Evolutionary conservation across 2,888 invertebrate species (phyloP).

Genomic region (Malachius bipustulatus): DNA sequence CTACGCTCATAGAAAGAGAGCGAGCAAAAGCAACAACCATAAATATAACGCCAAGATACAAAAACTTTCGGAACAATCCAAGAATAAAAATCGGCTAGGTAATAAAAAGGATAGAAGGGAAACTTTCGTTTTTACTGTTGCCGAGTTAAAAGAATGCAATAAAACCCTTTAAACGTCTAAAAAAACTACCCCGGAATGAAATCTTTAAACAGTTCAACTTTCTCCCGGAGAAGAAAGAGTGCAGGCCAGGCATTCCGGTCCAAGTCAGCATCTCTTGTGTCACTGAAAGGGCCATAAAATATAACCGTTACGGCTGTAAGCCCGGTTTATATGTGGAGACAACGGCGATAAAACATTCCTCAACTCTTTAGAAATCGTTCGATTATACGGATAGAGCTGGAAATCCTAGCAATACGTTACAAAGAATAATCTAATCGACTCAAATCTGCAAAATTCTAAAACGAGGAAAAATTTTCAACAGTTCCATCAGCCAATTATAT

Average conservation of each 20-base stretch:
- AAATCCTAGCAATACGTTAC: no score
- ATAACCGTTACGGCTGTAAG: conserved; percentile 29
- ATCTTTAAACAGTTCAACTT: conserved; percentile 24
- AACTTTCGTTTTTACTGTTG: conserved; percentile 27
- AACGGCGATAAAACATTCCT: conserved; percentile 26
- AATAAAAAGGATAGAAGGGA: conserved; percentile 24
- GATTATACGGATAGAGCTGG: no score
- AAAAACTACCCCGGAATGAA: conserved; percentile 17
- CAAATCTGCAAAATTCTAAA: no score
- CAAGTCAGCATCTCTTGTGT: conserved; percentile 19
- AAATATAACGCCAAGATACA: conserved; percentile 1
- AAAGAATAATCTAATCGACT: no score
- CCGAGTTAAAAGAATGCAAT: conserved; percentile 18
- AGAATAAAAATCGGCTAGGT: conserved; percentile 14
- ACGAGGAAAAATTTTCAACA: no score
- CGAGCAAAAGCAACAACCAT: neutral
- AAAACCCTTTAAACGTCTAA: conserved; percentile 27
- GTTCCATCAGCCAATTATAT: no score
- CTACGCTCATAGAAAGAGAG: conserved; percentile 1
- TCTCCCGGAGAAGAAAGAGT: conserved; percentile 25
- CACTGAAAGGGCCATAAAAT: conserved; percentile 28
- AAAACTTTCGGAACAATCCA: conserved; percentile 3
- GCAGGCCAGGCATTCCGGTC: conserved; percentile 13
- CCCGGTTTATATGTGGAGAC: conserved; percentile 26
- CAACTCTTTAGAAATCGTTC: conserved; percentile 16